Base-by-base conservation (phyloP, 1,140 invertebrate species). In the Cydia splendana region DNA sequence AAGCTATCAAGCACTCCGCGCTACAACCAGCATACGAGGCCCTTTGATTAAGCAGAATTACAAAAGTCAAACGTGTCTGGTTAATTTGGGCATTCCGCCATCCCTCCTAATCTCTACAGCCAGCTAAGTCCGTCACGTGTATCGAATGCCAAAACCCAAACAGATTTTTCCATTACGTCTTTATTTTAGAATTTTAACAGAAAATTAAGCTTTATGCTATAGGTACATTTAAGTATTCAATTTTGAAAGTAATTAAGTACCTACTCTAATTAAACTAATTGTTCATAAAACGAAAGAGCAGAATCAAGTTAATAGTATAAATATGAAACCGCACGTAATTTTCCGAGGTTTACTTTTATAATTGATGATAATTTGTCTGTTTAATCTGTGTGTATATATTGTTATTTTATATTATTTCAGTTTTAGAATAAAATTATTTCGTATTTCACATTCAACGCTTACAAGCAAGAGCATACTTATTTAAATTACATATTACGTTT, bases 201-300 rank as follows among this genome's bases (percentile, higher is more conserved):
- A 53, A 71, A 69, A 18, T 57, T 62, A 62, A 24, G 6, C 10
- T 24, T 62, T 20, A n/a, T 7, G 7, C 3, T 62, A 24, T 62
- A n/a, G 45, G 38, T 38, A 18, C n/a, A n/a, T n/a, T n/a, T 0
- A 12, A 71, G 67, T 38, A 71, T 71, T 71, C 38, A 45, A 71
- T 71, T 71, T 42, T 71, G 67, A 71, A 71, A 18, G 67, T 42
- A 38, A 71, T 71, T 38, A 38, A 71, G 30, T 38, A 38, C n/a
- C n/a, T n/a, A n/a, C 67, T 71, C 15, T 71, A 71, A 71, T 71
- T 71, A 38, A 38, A 71, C 67, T 38, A 71, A 71, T 71, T 71
- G 38, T 42, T 71, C 13, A 42, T 71, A 38, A 71, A 71, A 71
- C 67, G 34, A 71, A 71, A 69, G 2, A 69, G 65, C 65, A 65